A percentile compares a stretch with the other conserved stretches of the same genome.
Conservation (phyloP, 2,888 invertebrate genomes). For the Acrobasis consociella region DNA sequence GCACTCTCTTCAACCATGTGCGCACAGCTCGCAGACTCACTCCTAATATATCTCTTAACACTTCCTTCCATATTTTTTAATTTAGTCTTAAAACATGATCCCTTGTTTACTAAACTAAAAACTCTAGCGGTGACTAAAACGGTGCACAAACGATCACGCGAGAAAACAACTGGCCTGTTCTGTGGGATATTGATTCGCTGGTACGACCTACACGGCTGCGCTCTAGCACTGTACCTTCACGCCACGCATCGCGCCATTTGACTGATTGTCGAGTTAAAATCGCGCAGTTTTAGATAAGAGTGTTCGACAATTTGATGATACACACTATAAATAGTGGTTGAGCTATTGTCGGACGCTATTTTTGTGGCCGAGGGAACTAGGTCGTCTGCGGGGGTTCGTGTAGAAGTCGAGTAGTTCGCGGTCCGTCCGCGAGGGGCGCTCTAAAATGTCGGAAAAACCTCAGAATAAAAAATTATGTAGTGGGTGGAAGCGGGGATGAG, state of each 20-base stretch:
- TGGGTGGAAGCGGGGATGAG: too few relatives aligned
- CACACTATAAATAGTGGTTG: constrained; percentile 78
- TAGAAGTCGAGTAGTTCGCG: constrained; percentile 33
- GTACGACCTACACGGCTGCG: constrained; percentile 58
- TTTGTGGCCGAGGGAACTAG: constrained; percentile 75
- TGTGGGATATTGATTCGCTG: constrained; percentile 53
- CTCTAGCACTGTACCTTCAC: constrained; percentile 38
- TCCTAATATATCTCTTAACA: constrained; percentile 74
- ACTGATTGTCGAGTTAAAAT: constrained; percentile 12
- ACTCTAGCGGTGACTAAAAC: constrained; percentile 66
- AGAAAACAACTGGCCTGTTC: constrained; percentile 62
- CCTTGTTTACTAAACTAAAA: constrained; percentile 78
- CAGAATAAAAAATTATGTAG: not conserved
- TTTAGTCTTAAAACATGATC: constrained; percentile 69
- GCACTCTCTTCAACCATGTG: constrained; percentile 76
- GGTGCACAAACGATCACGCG: constrained; percentile 54
- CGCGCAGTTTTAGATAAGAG: constrained; percentile 13
- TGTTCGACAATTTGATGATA: constrained; percentile 59
- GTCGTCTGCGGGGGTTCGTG: constrained; percentile 59
- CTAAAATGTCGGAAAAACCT: not conserved
- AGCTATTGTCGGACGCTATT: constrained; percentile 80
- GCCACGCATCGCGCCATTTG: constrained; percentile 24
- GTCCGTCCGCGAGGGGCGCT: constrained; percentile 45
- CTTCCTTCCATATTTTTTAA: constrained; percentile 64
- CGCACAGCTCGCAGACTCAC: constrained; percentile 76